Conservation (phyloP, 2,113 vertebrate genomes). For the Cygnus buccinator region DNA sequence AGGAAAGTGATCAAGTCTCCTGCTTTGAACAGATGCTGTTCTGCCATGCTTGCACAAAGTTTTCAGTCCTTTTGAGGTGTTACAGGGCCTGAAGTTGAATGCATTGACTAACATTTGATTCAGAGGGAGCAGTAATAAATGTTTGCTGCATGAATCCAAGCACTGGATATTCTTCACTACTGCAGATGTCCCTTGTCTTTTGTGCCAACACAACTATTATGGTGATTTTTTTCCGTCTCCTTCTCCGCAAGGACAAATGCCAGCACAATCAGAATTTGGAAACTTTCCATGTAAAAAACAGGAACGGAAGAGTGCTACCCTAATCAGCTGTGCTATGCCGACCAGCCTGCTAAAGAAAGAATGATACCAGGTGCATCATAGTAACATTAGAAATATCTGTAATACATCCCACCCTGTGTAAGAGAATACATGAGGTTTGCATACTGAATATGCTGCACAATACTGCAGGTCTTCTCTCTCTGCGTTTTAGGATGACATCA, state of each 20-base stretch:
- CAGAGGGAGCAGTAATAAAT: neutral
- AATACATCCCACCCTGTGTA: neutral
- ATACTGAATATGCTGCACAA: neutral
- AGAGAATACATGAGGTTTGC: neutral
- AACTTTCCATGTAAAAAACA: slow-evolving; percentile 14
- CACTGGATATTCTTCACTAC: neutral
- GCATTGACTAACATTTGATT: neutral
- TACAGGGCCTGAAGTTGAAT: neutral
- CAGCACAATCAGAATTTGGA: slow-evolving; percentile 1
- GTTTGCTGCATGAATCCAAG: neutral
- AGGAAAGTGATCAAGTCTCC: neutral
- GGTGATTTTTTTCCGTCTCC: neutral
- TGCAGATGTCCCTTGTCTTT: slow-evolving; percentile 23
- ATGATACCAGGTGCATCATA: neutral
- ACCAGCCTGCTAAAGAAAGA: neutral
- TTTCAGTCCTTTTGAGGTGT: neutral
- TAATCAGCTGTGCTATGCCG: neutral
- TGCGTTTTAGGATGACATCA: slow-evolving; percentile 16
- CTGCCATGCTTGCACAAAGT: neutral
- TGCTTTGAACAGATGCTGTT: neutral
- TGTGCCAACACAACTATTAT: slow-evolving; percentile 8
- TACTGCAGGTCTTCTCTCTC: neutral
- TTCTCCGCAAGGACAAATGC: neutral
- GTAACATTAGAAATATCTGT: neutral
- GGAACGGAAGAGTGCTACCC: neutral